Evolutionary conservation across 2,797 vertebrate genomes (phyloP).

Genomic region (Lepilemur ruficaudatus): DNA sequence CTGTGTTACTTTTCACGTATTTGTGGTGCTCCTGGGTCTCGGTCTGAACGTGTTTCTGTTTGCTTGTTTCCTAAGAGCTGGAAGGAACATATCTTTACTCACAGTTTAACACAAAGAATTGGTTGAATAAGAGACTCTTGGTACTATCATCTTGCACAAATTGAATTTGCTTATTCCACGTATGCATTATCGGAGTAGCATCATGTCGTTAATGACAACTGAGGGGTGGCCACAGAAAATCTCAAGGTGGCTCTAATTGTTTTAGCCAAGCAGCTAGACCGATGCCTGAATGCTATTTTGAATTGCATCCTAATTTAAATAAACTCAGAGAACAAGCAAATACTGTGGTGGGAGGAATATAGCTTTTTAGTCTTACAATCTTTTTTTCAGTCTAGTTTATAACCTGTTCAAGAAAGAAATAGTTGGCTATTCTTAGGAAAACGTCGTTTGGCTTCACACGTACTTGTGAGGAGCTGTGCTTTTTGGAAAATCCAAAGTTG

Average conservation of each 20-base stretch:
- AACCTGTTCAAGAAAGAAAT: no score
- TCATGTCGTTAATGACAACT: fast-evolving
- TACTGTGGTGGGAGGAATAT: neutral
- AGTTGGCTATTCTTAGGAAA: neutral
- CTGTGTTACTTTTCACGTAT: neutral
- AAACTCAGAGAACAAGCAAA: neutral
- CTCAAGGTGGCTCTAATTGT: neutral
- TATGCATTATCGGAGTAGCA: fast-evolving
- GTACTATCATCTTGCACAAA: fast-evolving
- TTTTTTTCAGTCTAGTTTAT: neutral
- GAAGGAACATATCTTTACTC: neutral
- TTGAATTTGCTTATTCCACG: neutral
- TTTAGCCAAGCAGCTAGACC: neutral
- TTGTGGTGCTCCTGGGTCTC: neutral
- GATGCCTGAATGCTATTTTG: fast-evolving
- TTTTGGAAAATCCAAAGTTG: neutral
- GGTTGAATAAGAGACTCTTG: neutral
- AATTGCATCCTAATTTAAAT: neutral
- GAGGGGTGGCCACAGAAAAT: fast-evolving
- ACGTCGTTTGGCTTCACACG: fast-evolving
- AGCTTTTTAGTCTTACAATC: fast-evolving
- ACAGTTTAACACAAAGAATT: neutral
- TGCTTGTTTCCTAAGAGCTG: neutral
- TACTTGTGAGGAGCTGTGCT: fast-evolving
- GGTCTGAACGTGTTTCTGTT: fast-evolving